Conservation (phyloP, 2,113 vertebrate species). For the Alouatta palliata region DNA sequence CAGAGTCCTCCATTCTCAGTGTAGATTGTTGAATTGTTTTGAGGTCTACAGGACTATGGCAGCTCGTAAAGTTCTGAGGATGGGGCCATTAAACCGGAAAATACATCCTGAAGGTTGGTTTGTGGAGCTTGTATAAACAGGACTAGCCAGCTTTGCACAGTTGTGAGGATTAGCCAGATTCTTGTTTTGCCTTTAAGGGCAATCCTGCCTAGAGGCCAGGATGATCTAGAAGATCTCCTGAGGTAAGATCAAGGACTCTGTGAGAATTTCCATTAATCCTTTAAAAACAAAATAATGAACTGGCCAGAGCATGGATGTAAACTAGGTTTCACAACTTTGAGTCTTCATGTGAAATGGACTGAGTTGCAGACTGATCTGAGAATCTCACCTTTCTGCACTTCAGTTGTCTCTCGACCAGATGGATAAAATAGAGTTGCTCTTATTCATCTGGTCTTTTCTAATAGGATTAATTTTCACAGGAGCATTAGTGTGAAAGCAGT, state of each 20-base stretch:
- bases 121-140: conserved; percentile 53
- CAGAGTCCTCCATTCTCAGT: neutral
- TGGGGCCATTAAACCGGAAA: conserved; percentile 47
- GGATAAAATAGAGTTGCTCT: neutral
- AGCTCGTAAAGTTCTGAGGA: conserved; percentile 51
- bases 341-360: neutral
- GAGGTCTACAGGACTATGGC: neutral
- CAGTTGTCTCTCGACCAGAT: neutral
- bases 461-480: conserved; percentile 22
- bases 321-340: conserved; percentile 22
- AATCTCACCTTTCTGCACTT: neutral
- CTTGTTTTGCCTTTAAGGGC: conserved; percentile 66
- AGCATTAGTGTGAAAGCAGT: neutral
- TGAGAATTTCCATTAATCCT: conserved; percentile 67
- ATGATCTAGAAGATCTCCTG: conserved; percentile 51
- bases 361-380: neutral
- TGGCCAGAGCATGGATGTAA: neutral
- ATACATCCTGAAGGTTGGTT: conserved; percentile 37
- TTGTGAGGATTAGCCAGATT: conserved; percentile 65
- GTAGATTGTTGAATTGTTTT: conserved; percentile 34
- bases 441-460: neutral
- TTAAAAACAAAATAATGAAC: conserved; percentile 64
- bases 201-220: conserved; percentile 68
- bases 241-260: conserved; percentile 63
- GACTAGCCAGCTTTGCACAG: conserved; percentile 34